These are phyloP conservation scores for Drosophila pachea DNA, from an alignment of 1,140 invertebrate genomes.

Conservation along the genomic window DNA sequence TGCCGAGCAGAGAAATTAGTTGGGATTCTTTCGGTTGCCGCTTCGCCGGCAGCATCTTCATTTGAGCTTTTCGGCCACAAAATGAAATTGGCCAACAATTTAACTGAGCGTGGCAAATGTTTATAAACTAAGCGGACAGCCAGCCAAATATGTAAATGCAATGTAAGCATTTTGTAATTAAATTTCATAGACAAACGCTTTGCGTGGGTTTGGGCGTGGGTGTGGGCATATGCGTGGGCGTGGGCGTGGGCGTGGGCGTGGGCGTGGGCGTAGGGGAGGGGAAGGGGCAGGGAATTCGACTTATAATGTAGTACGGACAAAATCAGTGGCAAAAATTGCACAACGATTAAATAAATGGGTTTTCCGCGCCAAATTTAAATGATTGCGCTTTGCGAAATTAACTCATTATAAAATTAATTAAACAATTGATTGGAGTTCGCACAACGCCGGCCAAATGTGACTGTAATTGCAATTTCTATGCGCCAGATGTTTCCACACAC, in stretches of 20 bases:
- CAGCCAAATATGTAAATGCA: conserved; percentile 60
- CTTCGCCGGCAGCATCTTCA: conserved; percentile 7
- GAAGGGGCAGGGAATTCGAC: conserved; percentile 13
- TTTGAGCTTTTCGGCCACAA: conserved; percentile 13
- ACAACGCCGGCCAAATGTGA: conserved; percentile 26
- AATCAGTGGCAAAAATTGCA: conserved; percentile 42
- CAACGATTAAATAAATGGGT: conserved; percentile 41
- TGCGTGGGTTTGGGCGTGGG: not conserved
- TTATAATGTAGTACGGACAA: conserved; percentile 45
- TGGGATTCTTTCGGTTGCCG: conserved; percentile 1
- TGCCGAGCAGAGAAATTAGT: conserved; percentile 29
- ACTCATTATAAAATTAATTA: conserved; percentile 78
- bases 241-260: not conserved
- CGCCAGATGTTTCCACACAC: conserved; percentile 4
- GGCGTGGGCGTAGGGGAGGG: not conserved
- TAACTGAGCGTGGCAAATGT: conserved; percentile 48
- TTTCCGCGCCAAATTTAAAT: conserved; percentile 55
- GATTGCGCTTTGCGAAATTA: conserved; percentile 68
- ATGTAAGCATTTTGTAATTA: conserved; percentile 74
- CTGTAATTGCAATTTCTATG: conserved; percentile 41
- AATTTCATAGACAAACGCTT: conserved; percentile 50
- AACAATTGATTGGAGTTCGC: conserved; percentile 60
- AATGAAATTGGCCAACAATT: conserved; percentile 37
- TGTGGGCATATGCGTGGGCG: not conserved
- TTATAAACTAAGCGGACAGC: conserved; percentile 60